These are phyloP conservation scores for Dallia pectoralis DNA, from an alignment of 2,797 vertebrate species.

Conservation along the genomic window DNA sequence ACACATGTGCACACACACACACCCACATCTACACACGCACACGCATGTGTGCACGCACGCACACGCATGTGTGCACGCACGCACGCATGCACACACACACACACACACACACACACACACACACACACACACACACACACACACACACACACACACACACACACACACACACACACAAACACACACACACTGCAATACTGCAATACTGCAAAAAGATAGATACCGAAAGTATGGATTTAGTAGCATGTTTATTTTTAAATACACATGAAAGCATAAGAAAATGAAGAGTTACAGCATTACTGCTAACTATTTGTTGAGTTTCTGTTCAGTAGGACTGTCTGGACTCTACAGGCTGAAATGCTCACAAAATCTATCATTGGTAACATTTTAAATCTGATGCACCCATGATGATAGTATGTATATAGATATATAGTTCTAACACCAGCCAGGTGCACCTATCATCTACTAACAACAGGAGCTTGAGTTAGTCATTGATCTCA, in stretches of 20 bases:
- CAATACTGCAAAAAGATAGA: neutral
- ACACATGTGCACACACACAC: neutral
- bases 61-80: neutral
- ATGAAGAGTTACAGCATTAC: neutral
- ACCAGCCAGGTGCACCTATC: constrained; percentile 14
- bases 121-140: neutral
- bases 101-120: constrained; percentile 5
- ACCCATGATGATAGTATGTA: neutral
- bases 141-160: constrained; percentile 2
- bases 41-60: too few species aligned
- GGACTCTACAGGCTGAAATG: neutral
- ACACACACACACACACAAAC: neutral
- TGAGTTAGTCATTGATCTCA: constrained; percentile 5
- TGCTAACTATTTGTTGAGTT: neutral
- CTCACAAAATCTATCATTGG: neutral
- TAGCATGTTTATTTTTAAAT: constrained; percentile 53
- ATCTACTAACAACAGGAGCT: constrained; percentile 36
- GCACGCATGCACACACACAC: neutral
- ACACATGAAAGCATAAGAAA: constrained; percentile 27
- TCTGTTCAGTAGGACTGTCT: neutral
- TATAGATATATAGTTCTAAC: neutral
- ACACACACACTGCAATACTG: neutral
- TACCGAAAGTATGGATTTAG: constrained; percentile 25
- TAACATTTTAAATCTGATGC: neutral
- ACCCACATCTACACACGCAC: neutral